Evolutionary conservation across 2,888 invertebrate species (phyloP), one percentile per base, ranked within the genome.

Genomic region (Lumbricus terrestris): DNA sequence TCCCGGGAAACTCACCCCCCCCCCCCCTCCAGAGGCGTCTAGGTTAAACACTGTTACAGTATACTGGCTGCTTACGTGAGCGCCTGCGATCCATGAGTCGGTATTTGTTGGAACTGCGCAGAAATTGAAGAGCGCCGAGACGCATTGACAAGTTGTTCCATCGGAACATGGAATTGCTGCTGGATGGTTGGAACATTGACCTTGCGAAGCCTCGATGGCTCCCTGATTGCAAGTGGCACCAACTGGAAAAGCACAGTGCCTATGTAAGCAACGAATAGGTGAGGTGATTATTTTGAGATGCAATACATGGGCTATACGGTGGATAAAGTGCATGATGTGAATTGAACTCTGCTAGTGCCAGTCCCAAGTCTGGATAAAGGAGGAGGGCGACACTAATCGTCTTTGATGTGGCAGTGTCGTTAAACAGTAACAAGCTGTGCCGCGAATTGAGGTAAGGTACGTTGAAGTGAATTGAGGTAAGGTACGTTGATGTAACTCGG

Each of bases 121-220:
- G 88, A 88, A 47, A 33, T 88, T 88, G 38, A 40, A 88, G 5
- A 88, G 42, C n/a, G 88, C 88, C 8, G 88, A 88, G 33, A 88
- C 88, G 34, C 88, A 88, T 35, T 88, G 88, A 38, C 88, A 88
- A 15, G 88, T 88, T 29, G 88, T 42, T 42, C 88, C 88, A 38
- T 88, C 88, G 0, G 88, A 2, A 40, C 88, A 88, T 23, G 40
- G 38, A 37, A 88, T 88, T 23, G 88, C 88, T 3, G 88, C 88
- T 33, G 88, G 42, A 29, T 88, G 40, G 88, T 88, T 88, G 33
- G 40, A n/a, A 33, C 88, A 88, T 38, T 40, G 47, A 29, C 88
- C 88, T 8, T 33, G 35, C 33, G 88, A 88, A 18, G 18, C 47
- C 33, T 42, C 47, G 29, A 47, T 34, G 8, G 42, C 42, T n/a